phyloP scores from a whole-genome alignment of 2,888 invertebrate species.

The Smittia sp. region DNA sequence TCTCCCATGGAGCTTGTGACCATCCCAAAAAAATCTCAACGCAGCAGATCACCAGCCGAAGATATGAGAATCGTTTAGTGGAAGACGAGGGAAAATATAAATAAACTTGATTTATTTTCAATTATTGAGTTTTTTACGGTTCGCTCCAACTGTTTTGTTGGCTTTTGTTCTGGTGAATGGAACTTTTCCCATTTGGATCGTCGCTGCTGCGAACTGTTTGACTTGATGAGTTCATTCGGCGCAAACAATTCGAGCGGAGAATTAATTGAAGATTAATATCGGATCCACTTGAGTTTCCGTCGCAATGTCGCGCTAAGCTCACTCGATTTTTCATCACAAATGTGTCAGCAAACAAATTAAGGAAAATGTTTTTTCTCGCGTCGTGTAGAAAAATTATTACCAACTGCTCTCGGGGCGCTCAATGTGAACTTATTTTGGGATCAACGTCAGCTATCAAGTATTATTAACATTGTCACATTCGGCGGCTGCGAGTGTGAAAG shows the following conservation, averaged over 20 bases:
- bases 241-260: neutral
- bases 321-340: constrained; percentile 34
- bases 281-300: neutral
- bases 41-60: neutral
- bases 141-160: neutral
- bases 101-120: constrained; percentile 12
- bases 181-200: neutral
- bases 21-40: neutral
- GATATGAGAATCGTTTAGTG: neutral
- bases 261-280: constrained; percentile 18
- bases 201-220: neutral
- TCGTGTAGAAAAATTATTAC: constrained; percentile 38
- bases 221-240: too few species aligned
- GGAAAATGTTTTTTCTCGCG: constrained; percentile 18
- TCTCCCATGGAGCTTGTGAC: neutral
- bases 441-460: constrained; percentile 33
- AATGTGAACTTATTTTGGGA: constrained; percentile 25
- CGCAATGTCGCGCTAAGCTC: neutral
- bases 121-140: constrained; percentile 5
- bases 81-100: neutral
- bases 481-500: constrained; percentile 38
- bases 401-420: constrained; percentile 26
- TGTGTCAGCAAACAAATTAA: constrained; percentile 40
- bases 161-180: neutral
- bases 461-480: constrained; percentile 41